These are phyloP conservation scores for Tenthredo livida DNA, from an alignment of 2,888 invertebrate genomes.

Conservation along the genomic window DNA sequence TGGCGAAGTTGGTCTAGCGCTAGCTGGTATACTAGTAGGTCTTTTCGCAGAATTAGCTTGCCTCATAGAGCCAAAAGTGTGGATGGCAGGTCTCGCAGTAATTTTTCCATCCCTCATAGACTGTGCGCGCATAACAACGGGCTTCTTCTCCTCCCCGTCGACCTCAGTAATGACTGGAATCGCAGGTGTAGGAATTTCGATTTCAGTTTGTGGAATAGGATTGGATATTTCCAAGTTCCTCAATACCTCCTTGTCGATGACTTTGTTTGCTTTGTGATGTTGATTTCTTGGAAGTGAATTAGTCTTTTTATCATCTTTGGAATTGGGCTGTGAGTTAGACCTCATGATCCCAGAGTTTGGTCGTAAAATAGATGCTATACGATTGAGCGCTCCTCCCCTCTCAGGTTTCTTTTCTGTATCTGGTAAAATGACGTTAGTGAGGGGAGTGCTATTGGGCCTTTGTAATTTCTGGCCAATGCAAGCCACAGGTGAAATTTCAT, in stretches of 20 bases:
- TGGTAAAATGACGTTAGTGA: constrained; percentile 63
- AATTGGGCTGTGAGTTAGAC: constrained; percentile 79
- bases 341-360: constrained; percentile 78
- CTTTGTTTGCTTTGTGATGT: constrained; percentile 83
- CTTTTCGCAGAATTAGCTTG: constrained; percentile 84
- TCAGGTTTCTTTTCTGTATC: constrained; percentile 77
- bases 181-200: constrained; percentile 81
- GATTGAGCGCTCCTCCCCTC: constrained; percentile 82
- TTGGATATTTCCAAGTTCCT: constrained; percentile 90
- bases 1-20: constrained; percentile 87
- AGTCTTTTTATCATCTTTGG: constrained; percentile 77
- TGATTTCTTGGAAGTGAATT: constrained; percentile 82
- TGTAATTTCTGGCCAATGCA: constrained; percentile 59
- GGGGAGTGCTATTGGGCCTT: constrained; percentile 69
- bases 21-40: constrained; percentile 87
- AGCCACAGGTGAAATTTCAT: constrained; percentile 77
- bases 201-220: constrained; percentile 88
- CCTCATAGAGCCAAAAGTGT: constrained; percentile 92
- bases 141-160: constrained; percentile 80
- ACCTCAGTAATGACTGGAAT: constrained; percentile 82
- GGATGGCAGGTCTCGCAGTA: constrained; percentile 82
- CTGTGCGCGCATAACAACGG: constrained; percentile 88
- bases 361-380: constrained; percentile 86
- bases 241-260: constrained; percentile 85
- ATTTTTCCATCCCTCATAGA: constrained; percentile 85